Evolutionary conservation across 2,888 invertebrate species (phyloP), one percentile per base, ranked within the genome.

Genomic region (Zaprionus obscuricornis): DNA sequence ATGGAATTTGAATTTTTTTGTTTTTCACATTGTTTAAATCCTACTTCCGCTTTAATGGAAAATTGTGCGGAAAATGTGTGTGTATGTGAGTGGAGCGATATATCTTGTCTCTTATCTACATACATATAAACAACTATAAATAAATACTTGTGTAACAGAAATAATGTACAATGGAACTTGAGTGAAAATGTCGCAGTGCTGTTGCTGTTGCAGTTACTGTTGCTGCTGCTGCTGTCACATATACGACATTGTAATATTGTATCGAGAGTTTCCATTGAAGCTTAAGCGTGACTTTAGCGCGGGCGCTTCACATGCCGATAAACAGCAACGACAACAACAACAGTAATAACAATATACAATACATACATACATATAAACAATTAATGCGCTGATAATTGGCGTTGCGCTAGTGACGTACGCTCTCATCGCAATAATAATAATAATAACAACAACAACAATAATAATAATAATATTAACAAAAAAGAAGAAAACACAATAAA

Each of bases 381-480:
- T 86, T 86, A 86, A 79, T 79, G 66, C 47, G 64, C 68, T 67
- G 82, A 83, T 83, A 83, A 83, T 83, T 83, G 74, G 18, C 39
- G 43, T 34, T 34, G 40, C 27, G 11, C 18, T 34, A 20, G 54
- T 63, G 79, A 71, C 66, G 69, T n/a, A n/a, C 26, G 37, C 58
- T 62, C 31, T 36, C 42, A 49, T 54, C 56, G 45, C 60, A 58
- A 50, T 22, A 62, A 64, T 45, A 67, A 58, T 37, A 72, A 50
- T 43, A 60, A 50, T 13, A 47, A 39, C 10, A 54, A 42, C 29
- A 56, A 36, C 16, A 34, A 52, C 8, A 66, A 50, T 16, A 59
- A 71, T 34, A 69, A 68, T 51, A 62, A 64, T 45, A 67, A 58
- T 37, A 72, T 49, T 43, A 60, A 50, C 11, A 47, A 39, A 10